Evolutionary conservation across 2,797 vertebrate genomes (phyloP).

Genomic region (Tangara arthus): DNA sequence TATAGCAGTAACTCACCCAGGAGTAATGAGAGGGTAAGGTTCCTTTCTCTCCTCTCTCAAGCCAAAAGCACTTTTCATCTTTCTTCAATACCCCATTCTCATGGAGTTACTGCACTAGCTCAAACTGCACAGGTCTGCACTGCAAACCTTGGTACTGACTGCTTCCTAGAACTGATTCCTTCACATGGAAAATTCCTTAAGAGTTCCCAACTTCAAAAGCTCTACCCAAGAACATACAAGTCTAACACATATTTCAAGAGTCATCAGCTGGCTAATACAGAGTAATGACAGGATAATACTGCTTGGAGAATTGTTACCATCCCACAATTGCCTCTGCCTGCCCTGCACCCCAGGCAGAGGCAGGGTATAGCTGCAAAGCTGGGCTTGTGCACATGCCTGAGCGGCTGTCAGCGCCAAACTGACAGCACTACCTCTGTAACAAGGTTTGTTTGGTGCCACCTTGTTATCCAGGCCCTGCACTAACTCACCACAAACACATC

Average conservation of each 20-base stretch:
- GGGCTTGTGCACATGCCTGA: rapidly evolving
- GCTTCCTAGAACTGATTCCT: background rate
- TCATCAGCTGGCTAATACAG: background rate
- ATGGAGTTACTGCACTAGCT: background rate
- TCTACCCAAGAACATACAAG: background rate
- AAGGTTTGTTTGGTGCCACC: background rate
- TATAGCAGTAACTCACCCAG: background rate
- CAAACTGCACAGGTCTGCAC: background rate
- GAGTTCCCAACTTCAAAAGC: background rate
- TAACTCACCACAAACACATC: background rate
- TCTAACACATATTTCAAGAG: background rate
- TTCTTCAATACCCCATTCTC: background rate
- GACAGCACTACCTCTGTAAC: background rate
- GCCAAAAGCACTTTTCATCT: background rate
- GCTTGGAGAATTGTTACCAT: background rate
- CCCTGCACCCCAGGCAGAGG: rapidly evolving
- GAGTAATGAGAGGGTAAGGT: background rate
- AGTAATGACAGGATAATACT: background rate
- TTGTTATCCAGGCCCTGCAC: background rate
- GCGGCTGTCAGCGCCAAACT: background rate
- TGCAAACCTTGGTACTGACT: background rate
- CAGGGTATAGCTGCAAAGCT: background rate
- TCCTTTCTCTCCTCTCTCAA: background rate
- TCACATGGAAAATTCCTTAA: rapidly evolving
- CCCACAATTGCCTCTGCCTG: rapidly evolving